Percentiles rank a stretch among this genome's conserved stretches.
These are phyloP conservation scores for Tortricodes alternella DNA, from an alignment of 2,888 invertebrate genomes.

Conservation along the genomic window DNA sequence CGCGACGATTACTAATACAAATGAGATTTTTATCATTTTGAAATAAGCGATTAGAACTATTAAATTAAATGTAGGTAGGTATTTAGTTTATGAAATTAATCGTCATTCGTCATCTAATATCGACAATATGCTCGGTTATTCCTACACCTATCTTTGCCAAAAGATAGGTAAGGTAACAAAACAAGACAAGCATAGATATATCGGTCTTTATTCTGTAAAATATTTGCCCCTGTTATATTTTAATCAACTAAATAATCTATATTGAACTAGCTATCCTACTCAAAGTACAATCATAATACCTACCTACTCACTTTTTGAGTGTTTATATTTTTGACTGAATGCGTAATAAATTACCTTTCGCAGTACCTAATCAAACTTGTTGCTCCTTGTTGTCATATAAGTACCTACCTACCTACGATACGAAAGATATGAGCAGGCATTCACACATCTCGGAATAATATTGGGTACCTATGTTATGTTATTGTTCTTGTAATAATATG, in stretches of 20 bases:
- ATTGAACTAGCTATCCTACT: too few relatives aligned
- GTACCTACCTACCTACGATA: neutral
- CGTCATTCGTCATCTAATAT: too few relatives aligned
- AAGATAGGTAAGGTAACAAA: neutral
- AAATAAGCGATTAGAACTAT: neutral
- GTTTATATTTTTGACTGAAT: neutral
- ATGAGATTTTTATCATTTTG: slow-evolving; percentile 9
- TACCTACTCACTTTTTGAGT: neutral
- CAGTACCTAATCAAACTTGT: slow-evolving; percentile 18
- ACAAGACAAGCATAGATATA: neutral
- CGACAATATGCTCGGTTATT: neutral
- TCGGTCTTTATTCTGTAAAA: neutral
- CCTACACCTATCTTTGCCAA: slow-evolving; percentile 5
- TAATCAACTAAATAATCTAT: too few relatives aligned
- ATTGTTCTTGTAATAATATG: too few relatives aligned
- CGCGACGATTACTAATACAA: slow-evolving; percentile 4
- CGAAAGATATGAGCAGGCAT: too few relatives aligned
- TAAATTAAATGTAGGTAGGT: too few relatives aligned
- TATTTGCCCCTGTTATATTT: neutral
- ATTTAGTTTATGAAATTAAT: neutral
- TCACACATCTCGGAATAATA: too few relatives aligned
- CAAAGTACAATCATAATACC: neutral
- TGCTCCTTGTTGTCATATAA: slow-evolving; percentile 13
- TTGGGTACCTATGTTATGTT: too few relatives aligned
- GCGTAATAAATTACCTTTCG: neutral